Evolutionary conservation across 1,140 invertebrate genomes (phyloP), one percentile per base, ranked within the genome.

Genomic region (Chrysomallon squamiferum): DNA sequence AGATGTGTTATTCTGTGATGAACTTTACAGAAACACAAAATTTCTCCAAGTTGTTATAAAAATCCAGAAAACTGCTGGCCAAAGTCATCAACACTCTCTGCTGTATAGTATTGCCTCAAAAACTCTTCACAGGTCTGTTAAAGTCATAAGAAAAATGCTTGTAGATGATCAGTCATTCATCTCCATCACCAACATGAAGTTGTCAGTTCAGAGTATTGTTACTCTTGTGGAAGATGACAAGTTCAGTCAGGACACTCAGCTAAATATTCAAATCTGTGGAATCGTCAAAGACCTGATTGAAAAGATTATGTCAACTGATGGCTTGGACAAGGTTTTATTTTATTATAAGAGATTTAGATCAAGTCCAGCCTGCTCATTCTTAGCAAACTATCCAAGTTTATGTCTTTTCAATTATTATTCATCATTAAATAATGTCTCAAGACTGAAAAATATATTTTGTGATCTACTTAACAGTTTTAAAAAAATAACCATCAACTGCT

Each of bases 41-140:
- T 56, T 56, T 29, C 52, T 56, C 3, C 52, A 56, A 56, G 27
- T 15, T 56, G 29, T 56, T 18, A 56, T 56, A 25, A 11, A 29
- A 3, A 56, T 56, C 3, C 22, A 29, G 27, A 3, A 30, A 56
- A 56, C 20, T 3, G 11, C 29, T 15, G 18, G 5, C 22, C 11
- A 56, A 22, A 56, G 27, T 29, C 22, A 22, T 3, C 22, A 56
- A 56, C 3, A 30, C 5, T 15, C 5, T 7, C 5, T 38, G 35
- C 35, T 38, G 35, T 5, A 38, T 15, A 38, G 35, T 15, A 15
- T 38, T 38, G 15, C 35, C 5, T 38, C 35, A 15, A 38, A 38
- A 15, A 38, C 35, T 7, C 6, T 38, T 5, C 35, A 38, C 35
- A 5, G 15, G 15, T 38, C 6, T 38, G 35, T 38, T 15, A 38